Evolutionary conservation across 2,113 vertebrate genomes (phyloP).

Genomic region (Hippocampus abdominalis): DNA sequence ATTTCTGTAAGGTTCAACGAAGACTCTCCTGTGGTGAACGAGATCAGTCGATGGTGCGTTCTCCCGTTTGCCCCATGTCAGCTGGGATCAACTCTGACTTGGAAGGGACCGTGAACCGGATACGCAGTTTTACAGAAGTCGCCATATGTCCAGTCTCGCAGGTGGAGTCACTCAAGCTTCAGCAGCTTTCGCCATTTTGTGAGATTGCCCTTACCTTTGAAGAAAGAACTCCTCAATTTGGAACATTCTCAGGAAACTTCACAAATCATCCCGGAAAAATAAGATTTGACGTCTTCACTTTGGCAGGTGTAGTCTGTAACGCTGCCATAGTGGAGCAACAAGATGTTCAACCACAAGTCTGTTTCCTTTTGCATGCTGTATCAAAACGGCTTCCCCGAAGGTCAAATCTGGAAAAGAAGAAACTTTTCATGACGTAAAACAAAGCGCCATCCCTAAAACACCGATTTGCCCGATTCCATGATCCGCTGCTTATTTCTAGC

Average conservation of each 20-base stretch:
- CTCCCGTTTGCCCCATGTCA: background rate
- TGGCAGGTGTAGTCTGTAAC: constrained; percentile 9
- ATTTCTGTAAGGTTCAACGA: background rate
- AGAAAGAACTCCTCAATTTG: background rate
- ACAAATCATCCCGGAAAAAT: constrained; percentile 17
- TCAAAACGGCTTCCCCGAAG: background rate
- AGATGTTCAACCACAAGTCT: background rate
- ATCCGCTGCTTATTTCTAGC: background rate
- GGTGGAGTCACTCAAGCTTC: background rate
- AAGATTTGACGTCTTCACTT: background rate
- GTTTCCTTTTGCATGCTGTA: too few relatives aligned
- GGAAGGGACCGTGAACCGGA: background rate
- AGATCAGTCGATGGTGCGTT: background rate
- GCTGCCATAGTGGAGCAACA: background rate
- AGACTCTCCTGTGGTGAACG: background rate
- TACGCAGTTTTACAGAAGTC: background rate
- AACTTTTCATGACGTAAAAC: constrained; percentile 8
- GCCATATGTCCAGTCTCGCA: constrained; percentile 4
- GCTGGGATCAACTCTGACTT: background rate
- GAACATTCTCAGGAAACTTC: background rate
- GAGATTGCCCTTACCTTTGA: constrained; percentile 12
- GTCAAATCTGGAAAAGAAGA: background rate
- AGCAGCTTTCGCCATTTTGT: background rate
- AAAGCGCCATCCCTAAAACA: background rate
- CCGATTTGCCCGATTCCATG: constrained; percentile 2